Conservation (phyloP, 30 jellyfish, hydroid and myxozoan genomes). For the Catostylus mosaicus region DNA sequence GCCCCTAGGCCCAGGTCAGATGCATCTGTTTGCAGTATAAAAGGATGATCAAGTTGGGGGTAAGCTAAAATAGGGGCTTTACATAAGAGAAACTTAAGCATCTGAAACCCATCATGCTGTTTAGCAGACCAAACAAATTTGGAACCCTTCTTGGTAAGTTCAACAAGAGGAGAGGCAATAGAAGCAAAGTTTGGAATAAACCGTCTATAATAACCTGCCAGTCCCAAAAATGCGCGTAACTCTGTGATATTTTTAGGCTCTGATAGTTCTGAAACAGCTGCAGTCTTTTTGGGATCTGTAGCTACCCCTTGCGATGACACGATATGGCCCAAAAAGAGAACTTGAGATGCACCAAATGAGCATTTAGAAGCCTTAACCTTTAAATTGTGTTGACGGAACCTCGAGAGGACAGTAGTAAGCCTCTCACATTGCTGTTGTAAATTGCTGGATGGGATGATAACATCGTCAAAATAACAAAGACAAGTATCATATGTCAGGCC, state of each 20-base stretch:
- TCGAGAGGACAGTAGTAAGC: not conserved
- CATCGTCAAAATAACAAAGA: constrained; percentile 63
- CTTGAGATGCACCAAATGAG: constrained; percentile 26
- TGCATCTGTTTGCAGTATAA: constrained; percentile 56
- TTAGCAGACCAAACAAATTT: constrained; percentile 9
- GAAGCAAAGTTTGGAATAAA: constrained; percentile 49
- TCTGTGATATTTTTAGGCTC: constrained; percentile 28
- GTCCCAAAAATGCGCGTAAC: constrained; percentile 50
- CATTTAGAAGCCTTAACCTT: constrained; percentile 49
- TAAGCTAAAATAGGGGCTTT: constrained; percentile 37
- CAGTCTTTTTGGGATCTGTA: constrained; percentile 38
- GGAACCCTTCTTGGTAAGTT: not conserved
- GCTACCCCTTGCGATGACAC: constrained; percentile 14
- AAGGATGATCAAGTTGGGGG: constrained; percentile 32
- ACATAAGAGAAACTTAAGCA: constrained; percentile 15
- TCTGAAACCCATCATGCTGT: not conserved
- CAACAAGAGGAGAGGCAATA: constrained; percentile 26
- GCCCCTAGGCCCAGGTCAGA: constrained; percentile 64
- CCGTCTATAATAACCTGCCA: constrained; percentile 42
- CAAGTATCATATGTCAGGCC: constrained; percentile 49
- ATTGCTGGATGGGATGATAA: constrained; percentile 17
- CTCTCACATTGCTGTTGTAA: constrained; percentile 35
- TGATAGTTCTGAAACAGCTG: constrained; percentile 30
- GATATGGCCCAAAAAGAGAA: constrained; percentile 30
- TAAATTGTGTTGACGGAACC: constrained; percentile 33